Percentiles rank a stretch among this genome's conserved stretches.
Evolutionary conservation across 2,888 invertebrate species (phyloP).

Genomic region (Agrenia bidenticulata): DNA sequence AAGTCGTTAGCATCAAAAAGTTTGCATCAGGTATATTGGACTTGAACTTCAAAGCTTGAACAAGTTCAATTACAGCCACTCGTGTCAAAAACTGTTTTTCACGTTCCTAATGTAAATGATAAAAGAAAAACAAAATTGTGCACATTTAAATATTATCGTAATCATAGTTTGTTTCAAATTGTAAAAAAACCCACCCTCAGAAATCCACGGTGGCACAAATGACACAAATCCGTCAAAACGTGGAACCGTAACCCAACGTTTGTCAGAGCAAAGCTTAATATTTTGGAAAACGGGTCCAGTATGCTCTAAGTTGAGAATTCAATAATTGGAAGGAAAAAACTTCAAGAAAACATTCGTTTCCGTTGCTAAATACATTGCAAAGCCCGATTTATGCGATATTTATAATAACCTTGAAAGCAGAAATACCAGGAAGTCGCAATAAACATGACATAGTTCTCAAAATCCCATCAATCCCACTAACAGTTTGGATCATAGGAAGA

Average conservation of each 20-base stretch:
- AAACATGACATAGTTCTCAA: conserved; percentile 75
- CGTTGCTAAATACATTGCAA: too few species aligned
- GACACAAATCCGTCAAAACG: conserved; percentile 81
- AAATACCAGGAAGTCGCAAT: conserved; percentile 80
- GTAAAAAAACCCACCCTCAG: conserved; percentile 64
- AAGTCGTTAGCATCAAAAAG: conserved; percentile 83
- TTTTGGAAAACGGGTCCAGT: conserved; percentile 93
- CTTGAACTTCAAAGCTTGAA: conserved; percentile 94
- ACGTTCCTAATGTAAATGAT: conserved; percentile 72
- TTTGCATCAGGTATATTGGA: conserved; percentile 91
- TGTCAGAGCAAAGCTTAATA: conserved; percentile 88
- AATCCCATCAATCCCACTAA: conserved; percentile 71
- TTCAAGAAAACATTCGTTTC: too few species aligned
- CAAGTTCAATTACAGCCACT: conserved; percentile 88
- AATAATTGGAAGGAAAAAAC: conserved; percentile 39
- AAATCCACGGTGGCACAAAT: conserved; percentile 85
- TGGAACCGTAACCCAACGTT: conserved; percentile 78
- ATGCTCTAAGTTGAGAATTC: conserved; percentile 76
- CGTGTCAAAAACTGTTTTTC: conserved; percentile 91
- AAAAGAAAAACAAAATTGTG: background rate
- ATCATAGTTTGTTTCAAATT: conserved; percentile 9
- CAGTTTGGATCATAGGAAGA: conserved; percentile 63
- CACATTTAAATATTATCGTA: conserved; percentile 4
- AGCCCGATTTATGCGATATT: too few species aligned
- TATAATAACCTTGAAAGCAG: conserved; percentile 72